Percentiles rank a stretch among this genome's conserved stretches.
These are phyloP conservation scores for Oreochromis tanganicae DNA, from an alignment of 2,113 vertebrate genomes.

Conservation along the genomic window DNA sequence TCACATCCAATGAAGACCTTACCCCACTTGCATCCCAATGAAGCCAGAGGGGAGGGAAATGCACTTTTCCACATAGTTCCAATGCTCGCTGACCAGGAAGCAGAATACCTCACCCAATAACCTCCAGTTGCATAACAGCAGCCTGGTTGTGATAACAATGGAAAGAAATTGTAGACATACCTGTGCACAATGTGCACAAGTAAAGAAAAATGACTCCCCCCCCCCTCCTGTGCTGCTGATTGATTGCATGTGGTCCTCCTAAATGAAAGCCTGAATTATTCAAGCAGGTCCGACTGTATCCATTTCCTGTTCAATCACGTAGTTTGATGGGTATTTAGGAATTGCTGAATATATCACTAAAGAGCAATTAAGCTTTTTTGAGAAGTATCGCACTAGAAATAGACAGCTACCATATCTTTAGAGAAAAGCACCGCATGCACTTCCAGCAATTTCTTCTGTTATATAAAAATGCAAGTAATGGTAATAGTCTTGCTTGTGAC, in stretches of 20 bases:
- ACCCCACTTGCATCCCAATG: constrained; percentile 49
- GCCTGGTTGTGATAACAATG: neutral
- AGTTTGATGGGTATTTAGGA: constrained; percentile 31
- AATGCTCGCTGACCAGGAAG: constrained; percentile 32
- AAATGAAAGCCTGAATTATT: constrained; percentile 66
- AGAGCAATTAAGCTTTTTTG: constrained; percentile 13
- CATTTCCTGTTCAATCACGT: constrained; percentile 63
- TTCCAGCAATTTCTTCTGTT: fast-evolving
- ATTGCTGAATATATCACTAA: neutral
- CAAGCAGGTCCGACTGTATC: constrained; percentile 26
- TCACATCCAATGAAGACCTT: constrained; percentile 16
- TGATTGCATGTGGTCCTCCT: constrained; percentile 28
- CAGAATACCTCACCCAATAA: neutral
- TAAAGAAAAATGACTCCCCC: neutral
- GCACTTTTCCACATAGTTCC: neutral
- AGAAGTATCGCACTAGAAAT: constrained; percentile 8
- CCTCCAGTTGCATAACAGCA: neutral
- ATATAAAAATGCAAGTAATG: neutral
- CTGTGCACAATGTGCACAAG: neutral
- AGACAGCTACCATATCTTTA: neutral
- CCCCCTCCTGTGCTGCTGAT: constrained; percentile 9
- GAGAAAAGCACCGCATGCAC: neutral
- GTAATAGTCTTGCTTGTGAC: neutral
- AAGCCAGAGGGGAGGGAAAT: neutral
- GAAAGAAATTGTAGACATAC: neutral